Base-by-base conservation (phyloP, 2,113 vertebrate genomes). In the Trematocara macrostoma region DNA sequence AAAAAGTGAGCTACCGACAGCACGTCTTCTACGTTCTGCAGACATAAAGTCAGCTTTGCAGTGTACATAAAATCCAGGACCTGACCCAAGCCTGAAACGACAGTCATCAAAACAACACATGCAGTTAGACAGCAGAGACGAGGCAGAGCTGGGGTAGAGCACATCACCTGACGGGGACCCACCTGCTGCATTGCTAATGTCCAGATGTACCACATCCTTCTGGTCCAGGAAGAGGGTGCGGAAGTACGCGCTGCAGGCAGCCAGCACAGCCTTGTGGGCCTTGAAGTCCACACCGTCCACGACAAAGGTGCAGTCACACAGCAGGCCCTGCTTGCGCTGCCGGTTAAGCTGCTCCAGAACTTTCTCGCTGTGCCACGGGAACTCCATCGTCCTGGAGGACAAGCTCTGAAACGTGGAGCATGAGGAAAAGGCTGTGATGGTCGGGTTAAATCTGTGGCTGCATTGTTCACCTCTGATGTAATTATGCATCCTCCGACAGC, bases 61-160 rank as follows among this genome's bases (percentile, higher is more conserved):
- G 99, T 99, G 97, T 99, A 99, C 98, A 99, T 99, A 88, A 99
- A 99, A 86, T 99, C 98, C 94, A 99, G 92, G 40, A 99, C 97
- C 82, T 98, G 98, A 6, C 97, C 97, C 92, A 99, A 95, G 93
- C 98, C 98, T 99, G 94, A 61, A 94, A 85, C 5, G 2, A 87
- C 10, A 87, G 59, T n/a, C 18, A 91, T 26, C 12, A 84, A 64
- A 9, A 79, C 26, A 71, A 51, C 8, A 49, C 20, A 18, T 81
- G 2, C 9, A 47, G 20, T 84, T 23, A 81, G n/a, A 85, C 26
- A 78, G 11, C 35, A 35, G 15, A n/a, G 2, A 15, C 11, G 1
- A 26, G 8, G 11, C 18, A 52, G 9, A 35, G 57, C 18, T 40
- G 16, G 12, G n/a, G 9, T 49, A 47, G 9, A 49, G 9, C 23